Evolutionary conservation across 2,888 invertebrate species (phyloP).

Genomic region (Odontocolon sp.): DNA sequence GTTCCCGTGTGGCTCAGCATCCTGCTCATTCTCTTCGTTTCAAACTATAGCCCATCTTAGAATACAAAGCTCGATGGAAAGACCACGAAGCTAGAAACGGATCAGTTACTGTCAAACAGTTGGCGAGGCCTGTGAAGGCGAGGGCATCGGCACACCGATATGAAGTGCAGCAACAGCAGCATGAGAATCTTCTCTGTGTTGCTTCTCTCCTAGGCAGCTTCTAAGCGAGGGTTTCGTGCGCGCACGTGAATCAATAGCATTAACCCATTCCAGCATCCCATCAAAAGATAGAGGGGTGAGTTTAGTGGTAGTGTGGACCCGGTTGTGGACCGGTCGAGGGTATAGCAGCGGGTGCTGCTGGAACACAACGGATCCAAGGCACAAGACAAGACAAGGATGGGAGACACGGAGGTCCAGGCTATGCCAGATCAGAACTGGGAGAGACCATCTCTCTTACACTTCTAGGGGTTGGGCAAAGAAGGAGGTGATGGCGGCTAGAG

Average conservation of each 20-base stretch:
- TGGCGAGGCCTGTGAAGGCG: constrained; percentile 66
- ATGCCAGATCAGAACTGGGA: background rate
- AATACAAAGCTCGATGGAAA: constrained; percentile 26
- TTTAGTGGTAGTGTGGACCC: constrained; percentile 54
- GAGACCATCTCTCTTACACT: background rate
- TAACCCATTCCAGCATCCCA: constrained; percentile 80
- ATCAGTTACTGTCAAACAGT: constrained; percentile 81
- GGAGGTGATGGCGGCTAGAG: constrained; percentile 59
- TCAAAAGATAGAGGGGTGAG: constrained; percentile 73
- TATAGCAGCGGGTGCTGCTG: constrained; percentile 44
- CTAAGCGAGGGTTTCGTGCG: constrained; percentile 72
- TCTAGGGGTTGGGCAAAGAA: constrained; percentile 56
- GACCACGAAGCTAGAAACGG: constrained; percentile 51
- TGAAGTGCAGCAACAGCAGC: constrained; percentile 23
- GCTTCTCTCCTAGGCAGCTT: constrained; percentile 56
- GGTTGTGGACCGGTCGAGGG: constrained; percentile 57
- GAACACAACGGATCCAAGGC: constrained; percentile 45
- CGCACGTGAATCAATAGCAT: constrained; percentile 81
- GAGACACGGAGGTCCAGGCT: constrained; percentile 39
- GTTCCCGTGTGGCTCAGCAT: constrained; percentile 12
- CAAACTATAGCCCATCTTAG: constrained; percentile 6
- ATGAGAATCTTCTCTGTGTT: constrained; percentile 29
- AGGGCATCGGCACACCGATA: constrained; percentile 31
- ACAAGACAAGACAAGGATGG: constrained; percentile 45
- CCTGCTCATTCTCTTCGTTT: background rate